Evolutionary conservation across 2,888 invertebrate genomes (phyloP).

Genomic region (Rotaria sp.): DNA sequence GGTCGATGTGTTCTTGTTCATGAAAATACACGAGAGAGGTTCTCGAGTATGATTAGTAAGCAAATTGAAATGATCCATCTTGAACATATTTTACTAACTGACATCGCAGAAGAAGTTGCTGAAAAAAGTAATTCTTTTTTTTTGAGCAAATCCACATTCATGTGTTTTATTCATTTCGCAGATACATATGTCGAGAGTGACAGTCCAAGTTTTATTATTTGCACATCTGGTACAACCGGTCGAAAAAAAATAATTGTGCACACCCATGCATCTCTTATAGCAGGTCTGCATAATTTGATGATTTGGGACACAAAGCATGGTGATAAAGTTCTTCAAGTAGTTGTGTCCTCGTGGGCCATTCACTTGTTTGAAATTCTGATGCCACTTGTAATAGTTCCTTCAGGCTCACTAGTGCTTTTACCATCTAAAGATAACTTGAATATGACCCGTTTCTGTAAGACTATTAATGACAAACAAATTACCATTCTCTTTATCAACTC

Average conservation of each 20-base stretch:
- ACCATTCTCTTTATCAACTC: not conserved
- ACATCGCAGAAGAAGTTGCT: not conserved
- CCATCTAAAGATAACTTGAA: not conserved
- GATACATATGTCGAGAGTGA: not conserved
- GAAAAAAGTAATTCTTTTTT: not conserved
- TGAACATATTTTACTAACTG: not conserved
- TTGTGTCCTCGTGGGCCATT: not conserved
- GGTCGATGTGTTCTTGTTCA: not conserved
- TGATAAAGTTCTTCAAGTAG: not conserved
- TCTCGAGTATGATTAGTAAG: not conserved
- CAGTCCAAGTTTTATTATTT: not conserved
- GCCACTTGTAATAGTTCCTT: not conserved
- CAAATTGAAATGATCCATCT: not conserved
- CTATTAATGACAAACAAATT: not conserved
- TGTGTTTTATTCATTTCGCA: not conserved
- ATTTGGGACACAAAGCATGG: not conserved
- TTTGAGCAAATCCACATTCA: not conserved
- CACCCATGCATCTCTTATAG: not conserved
- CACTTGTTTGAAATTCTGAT: conserved; percentile 13
- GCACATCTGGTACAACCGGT: not conserved
- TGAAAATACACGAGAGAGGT: not conserved
- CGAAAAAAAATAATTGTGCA: not conserved
- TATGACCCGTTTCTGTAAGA: not conserved
- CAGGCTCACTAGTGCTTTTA: not conserved
- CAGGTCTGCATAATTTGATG: not conserved